Percentiles rank a stretch among this genome's conserved stretches.
Conservation (phyloP, 2,113 vertebrate species). For the Xyrauchen texanus region DNA sequence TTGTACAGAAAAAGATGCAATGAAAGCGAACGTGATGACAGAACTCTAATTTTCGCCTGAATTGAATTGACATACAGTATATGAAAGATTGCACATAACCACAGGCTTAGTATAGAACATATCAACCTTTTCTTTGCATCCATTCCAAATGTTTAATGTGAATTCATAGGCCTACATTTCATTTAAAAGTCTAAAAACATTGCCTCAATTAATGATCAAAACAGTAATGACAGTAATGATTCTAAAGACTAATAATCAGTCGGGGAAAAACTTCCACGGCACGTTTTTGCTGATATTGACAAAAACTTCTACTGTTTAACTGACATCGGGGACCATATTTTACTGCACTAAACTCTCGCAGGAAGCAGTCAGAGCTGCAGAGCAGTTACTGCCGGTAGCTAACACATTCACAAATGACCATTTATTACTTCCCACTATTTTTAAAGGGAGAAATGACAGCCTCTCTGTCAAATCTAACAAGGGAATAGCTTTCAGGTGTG, state of each 20-base stretch:
- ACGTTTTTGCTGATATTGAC: slow-evolving; percentile 61
- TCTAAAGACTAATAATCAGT: neutral
- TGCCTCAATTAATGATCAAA: slow-evolving; percentile 4
- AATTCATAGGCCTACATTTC: too few species aligned
- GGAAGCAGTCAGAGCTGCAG: slow-evolving; percentile 60
- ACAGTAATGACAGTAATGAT: neutral
- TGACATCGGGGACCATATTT: slow-evolving; percentile 70
- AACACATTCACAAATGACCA: slow-evolving; percentile 76
- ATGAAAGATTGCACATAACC: too few species aligned
- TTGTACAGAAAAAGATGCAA: too few species aligned
- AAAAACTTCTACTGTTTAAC: slow-evolving; percentile 56
- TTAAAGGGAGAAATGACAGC: slow-evolving; percentile 78
- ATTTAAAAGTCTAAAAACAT: too few species aligned
- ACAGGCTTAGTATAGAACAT: too few species aligned
- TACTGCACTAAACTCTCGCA: slow-evolving; percentile 71
- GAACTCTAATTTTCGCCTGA: too few species aligned
- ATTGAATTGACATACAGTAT: too few species aligned
- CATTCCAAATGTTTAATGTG: too few species aligned
- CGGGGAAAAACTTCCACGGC: neutral
- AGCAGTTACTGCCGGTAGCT: slow-evolving; percentile 67
- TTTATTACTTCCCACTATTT: slow-evolving; percentile 83
- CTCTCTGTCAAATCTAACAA: slow-evolving; percentile 80
- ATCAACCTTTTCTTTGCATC: too few species aligned
- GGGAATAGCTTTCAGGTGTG: slow-evolving; percentile 83
- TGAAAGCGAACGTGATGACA: too few species aligned